A percentile compares a stretch with the other conserved stretches of the same genome.
Conservation (phyloP, 2,113 vertebrate genomes). For the Vulpes ferrilata region DNA sequence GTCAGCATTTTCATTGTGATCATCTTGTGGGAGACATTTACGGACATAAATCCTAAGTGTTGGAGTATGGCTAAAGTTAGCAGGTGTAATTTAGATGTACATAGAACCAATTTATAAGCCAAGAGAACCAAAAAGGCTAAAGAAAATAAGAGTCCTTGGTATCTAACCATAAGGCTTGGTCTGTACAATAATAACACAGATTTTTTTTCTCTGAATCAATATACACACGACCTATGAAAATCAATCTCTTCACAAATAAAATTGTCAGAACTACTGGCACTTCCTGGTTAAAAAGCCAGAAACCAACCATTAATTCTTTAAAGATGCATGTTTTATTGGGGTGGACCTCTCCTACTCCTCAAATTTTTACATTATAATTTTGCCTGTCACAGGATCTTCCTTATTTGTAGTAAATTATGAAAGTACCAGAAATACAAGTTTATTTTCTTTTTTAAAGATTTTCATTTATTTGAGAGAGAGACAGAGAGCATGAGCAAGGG, state of each 20-base stretch:
- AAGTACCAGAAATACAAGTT: not conserved
- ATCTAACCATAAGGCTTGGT: not conserved
- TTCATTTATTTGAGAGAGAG: not conserved
- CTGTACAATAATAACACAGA: not conserved
- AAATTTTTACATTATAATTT: not conserved
- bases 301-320: not conserved
- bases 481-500: not conserved
- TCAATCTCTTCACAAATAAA: not conserved
- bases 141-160: not conserved
- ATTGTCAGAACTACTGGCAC: not conserved
- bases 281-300: not conserved
- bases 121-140: not conserved
- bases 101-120: not conserved
- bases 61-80: not conserved
- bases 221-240: not conserved
- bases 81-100: slow-evolving; percentile 16
- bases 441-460: not conserved
- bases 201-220: not conserved
- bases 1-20: not conserved
- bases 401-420: not conserved
- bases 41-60: not conserved
- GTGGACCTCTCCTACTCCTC: not conserved
- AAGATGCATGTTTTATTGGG: not conserved
- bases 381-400: not conserved
- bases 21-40: not conserved